Evolutionary conservation across 2,113 vertebrate species (phyloP).

Genomic region (Phylloscopus trochilus): DNA sequence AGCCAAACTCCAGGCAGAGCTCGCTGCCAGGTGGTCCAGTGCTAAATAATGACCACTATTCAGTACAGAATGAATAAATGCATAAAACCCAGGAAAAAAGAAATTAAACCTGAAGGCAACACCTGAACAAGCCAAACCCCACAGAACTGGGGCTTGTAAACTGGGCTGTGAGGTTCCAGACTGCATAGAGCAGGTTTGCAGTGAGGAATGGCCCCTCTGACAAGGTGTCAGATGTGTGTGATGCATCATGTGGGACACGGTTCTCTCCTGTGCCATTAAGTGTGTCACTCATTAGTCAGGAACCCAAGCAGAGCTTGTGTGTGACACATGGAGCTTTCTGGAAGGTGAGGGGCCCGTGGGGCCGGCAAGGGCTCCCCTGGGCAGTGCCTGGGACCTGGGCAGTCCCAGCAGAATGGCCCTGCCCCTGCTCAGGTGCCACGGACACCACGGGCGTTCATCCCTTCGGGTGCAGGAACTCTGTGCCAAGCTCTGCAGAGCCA

Average conservation of each 20-base stretch:
- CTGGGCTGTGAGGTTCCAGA: neutral
- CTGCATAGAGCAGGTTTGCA: neutral
- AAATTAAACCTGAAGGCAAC: neutral
- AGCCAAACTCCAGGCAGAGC: neutral
- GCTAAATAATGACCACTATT: neutral
- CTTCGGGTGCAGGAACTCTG: neutral
- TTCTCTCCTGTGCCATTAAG: neutral
- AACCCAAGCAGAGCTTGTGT: neutral
- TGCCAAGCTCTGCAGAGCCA: neutral
- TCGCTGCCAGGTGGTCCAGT: neutral
- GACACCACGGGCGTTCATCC: neutral
- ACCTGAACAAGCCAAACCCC: neutral
- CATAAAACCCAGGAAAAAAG: neutral
- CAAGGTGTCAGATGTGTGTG: neutral
- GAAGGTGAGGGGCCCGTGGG: rapidly evolving
- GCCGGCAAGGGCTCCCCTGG: rapidly evolving
- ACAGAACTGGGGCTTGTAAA: neutral
- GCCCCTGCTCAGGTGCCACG: rapidly evolving
- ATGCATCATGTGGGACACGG: rapidly evolving
- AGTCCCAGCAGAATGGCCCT: neutral
- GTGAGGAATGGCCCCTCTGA: neutral
- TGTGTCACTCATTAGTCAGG: neutral
- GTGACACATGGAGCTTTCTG: neutral
- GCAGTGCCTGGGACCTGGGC: rapidly evolving
- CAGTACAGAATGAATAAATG: neutral